phyloP scores from a whole-genome alignment of 2,113 vertebrate genomes.

The Callipepla californica region DNA sequence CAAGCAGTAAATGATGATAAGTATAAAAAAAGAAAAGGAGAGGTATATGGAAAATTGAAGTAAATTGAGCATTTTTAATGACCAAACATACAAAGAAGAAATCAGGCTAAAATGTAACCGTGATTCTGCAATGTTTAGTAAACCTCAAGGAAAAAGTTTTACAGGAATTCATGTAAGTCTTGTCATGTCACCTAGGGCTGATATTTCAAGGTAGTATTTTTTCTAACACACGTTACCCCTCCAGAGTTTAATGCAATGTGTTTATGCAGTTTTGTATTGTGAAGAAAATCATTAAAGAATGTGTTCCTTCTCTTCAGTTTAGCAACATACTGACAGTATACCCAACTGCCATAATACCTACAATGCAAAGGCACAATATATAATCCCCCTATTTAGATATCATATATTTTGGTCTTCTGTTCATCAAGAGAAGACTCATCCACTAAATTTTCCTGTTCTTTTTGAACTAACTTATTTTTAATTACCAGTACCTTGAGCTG shows the following conservation, averaged over 20 bases:
- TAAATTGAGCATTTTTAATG: slow-evolving; percentile 73
- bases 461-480: neutral
- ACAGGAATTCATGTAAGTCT: neutral
- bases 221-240: neutral
- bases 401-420: neutral
- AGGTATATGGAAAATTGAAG: slow-evolving; percentile 46
- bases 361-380: neutral
- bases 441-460: neutral
- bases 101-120: slow-evolving; percentile 75
- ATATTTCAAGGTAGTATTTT: neutral
- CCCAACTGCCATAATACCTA: neutral
- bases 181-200: neutral
- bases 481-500: neutral
- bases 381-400: neutral
- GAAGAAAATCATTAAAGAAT: neutral
- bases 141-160: slow-evolving; percentile 68
- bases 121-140: slow-evolving; percentile 76
- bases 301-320: neutral
- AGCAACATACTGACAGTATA: neutral
- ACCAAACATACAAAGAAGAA: slow-evolving; percentile 69
- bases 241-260: neutral
- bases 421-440: neutral
- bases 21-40: slow-evolving; percentile 47
- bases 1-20: slow-evolving; percentile 56
- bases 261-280: neutral